These are phyloP conservation scores for Ormyrus nitidulus DNA, from an alignment of 2,888 invertebrate genomes.

Conservation along the genomic window DNA sequence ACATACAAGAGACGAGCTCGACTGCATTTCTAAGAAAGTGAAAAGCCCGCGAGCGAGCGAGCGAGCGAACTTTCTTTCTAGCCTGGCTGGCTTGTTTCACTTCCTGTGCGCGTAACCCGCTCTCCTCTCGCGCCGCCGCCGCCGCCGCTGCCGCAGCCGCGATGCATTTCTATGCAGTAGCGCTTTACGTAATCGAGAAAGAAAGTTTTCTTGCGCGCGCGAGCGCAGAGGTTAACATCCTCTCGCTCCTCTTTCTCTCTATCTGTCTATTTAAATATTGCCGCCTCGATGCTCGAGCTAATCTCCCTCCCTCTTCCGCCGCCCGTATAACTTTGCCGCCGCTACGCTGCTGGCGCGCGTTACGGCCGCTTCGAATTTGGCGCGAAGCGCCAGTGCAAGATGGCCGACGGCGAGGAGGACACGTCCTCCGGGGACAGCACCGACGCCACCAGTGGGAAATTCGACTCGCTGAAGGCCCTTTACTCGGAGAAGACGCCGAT, in stretches of 20 bases:
- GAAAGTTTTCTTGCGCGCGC: conserved; percentile 70
- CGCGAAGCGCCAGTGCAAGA: conserved; percentile 51
- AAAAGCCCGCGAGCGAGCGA: conserved; percentile 62
- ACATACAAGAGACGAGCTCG: not conserved
- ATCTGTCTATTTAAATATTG: conserved; percentile 6
- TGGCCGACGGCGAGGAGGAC: conserved; percentile 64
- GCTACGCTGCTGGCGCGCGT: not conserved
- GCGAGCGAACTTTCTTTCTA: conserved; percentile 74
- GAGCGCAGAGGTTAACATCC: conserved; percentile 72
- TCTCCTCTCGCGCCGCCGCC: conserved; percentile 58
- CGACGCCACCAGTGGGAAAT: conserved; percentile 79
- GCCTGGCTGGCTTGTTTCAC: conserved; percentile 70
- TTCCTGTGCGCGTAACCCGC: conserved; percentile 74
- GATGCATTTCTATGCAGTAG: conserved; percentile 72
- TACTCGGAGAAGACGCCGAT: conserved; percentile 78
- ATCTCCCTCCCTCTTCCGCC: conserved; percentile 18
- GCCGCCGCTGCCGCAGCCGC: conserved; percentile 25
- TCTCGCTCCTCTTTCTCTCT: conserved; percentile 60
- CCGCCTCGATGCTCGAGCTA: not conserved
- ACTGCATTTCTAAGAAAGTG: conserved; percentile 74
- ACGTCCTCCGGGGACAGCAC: conserved; percentile 72
- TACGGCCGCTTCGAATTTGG: not conserved
- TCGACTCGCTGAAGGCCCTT: conserved; percentile 84
- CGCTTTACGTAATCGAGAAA: conserved; percentile 73
- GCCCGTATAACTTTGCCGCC: not conserved